A percentile compares a stretch with the other conserved stretches of the same genome.
phyloP scores from a whole-genome alignment of 2,888 invertebrate genomes.

The Ophioninae sp. region DNA sequence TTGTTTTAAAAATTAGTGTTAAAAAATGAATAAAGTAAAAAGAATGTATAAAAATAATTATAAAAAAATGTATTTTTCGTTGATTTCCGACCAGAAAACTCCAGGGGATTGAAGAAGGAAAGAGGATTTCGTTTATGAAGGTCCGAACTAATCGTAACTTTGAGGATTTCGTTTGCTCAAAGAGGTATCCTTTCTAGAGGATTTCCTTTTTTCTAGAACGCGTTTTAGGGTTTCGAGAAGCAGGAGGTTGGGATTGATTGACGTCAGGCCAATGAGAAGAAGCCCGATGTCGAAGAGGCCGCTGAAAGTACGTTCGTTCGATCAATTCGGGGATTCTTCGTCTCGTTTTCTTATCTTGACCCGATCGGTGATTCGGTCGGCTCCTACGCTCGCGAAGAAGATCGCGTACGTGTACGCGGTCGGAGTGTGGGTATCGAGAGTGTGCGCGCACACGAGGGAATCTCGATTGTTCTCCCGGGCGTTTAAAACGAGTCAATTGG shows the following conservation, averaged over 20 bases:
- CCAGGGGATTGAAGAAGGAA: too few species aligned
- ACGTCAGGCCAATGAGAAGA: neutral
- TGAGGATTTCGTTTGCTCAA: constrained; percentile 18
- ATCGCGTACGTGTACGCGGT: neutral
- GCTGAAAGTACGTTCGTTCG: constrained; percentile 23
- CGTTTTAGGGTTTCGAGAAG: constrained; percentile 16
- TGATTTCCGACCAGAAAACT: too few species aligned
- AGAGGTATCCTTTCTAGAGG: constrained; percentile 19
- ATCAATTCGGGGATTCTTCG: constrained; percentile 10
- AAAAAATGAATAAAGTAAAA: too few species aligned
- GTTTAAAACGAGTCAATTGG: constrained; percentile 75
- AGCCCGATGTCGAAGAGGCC: constrained; percentile 1
- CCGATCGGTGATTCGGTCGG: constrained; percentile 16
- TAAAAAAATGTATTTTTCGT: too few species aligned
- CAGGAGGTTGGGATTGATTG: constrained; percentile 32
- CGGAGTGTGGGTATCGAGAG: neutral
- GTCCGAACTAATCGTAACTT: neutral
- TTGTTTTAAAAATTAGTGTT: too few species aligned
- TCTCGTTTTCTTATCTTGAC: constrained; percentile 28
- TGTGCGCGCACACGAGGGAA: constrained; percentile 42
- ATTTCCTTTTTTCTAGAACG: constrained; percentile 14
- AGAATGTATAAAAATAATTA: too few species aligned
- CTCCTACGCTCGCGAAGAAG: constrained; percentile 33
- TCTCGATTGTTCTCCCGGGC: constrained; percentile 58
- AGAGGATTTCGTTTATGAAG: constrained; percentile 12